These are phyloP conservation scores for Heliocidaris erythrogramma DNA, from an alignment of 35 echinoderm and acorn worm genomes.

Conservation along the genomic window DNA sequence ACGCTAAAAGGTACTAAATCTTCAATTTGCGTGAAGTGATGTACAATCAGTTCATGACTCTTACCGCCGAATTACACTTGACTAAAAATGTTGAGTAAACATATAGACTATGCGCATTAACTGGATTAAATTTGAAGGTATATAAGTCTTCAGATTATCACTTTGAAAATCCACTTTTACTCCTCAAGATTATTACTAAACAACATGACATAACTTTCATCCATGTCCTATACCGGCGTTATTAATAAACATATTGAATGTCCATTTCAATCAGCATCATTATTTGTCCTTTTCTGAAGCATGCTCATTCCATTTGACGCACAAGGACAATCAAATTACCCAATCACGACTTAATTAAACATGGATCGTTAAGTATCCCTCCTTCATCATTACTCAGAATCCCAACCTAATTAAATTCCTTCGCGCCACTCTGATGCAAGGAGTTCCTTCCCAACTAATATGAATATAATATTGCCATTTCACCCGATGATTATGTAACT, in stretches of 20 bases:
- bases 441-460: not conserved
- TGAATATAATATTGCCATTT: not conserved
- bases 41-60: not conserved
- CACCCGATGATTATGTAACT: not conserved
- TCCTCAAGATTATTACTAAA: not conserved
- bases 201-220: not conserved
- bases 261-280: not conserved
- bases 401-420: not conserved
- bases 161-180: not conserved
- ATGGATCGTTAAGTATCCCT: constrained; percentile 8
- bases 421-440: not conserved
- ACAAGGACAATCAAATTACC: not conserved
- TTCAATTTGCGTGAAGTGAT: not conserved
- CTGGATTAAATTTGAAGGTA: not conserved
- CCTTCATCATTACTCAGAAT: not conserved
- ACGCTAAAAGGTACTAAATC: not conserved
- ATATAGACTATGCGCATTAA: not conserved
- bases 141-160: not conserved
- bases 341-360: constrained; percentile 30
- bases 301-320: not conserved
- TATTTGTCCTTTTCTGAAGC: not conserved
- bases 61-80: no score
- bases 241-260: no score
- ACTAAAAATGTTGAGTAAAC: not conserved
- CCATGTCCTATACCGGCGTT: no score